These are phyloP conservation scores for Drosophila vallismaia DNA, from an alignment of 2,888 invertebrate species.

Conservation along the genomic window DNA sequence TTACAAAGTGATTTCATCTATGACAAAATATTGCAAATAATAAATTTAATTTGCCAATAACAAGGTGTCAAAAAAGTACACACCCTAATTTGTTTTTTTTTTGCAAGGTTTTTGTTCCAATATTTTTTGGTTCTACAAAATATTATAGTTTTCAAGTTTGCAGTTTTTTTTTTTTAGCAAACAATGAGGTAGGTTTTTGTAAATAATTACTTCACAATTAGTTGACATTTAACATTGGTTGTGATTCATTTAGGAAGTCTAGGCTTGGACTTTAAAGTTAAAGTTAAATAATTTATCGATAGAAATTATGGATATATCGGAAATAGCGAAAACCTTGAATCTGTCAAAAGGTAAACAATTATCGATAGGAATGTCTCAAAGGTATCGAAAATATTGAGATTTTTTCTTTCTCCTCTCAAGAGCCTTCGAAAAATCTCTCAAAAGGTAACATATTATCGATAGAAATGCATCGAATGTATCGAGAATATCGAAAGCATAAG, in stretches of 20 bases:
- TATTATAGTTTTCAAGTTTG: background rate
- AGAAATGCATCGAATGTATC: no score
- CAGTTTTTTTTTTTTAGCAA: background rate
- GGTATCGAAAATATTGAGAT: no score
- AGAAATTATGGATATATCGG: no score
- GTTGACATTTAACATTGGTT: background rate
- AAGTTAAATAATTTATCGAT: no score
- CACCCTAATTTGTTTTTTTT: background rate
- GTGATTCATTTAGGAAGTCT: background rate
- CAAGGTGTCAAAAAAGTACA: conserved; percentile 1
- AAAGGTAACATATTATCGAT: no score
- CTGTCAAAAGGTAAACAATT: no score
- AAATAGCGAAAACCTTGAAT: no score
- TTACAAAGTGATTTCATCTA: background rate
- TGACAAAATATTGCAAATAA: background rate
- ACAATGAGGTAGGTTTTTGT: background rate
- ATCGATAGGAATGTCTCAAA: no score
- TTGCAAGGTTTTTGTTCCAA: background rate
- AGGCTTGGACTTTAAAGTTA: background rate
- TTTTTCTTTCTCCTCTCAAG: no score
- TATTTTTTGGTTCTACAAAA: background rate
- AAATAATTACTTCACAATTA: background rate
- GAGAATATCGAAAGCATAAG: no score
- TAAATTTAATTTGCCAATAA: background rate
- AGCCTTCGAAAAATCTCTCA: no score